Conservation (phyloP, 2,113 vertebrate species). For the Tamias sibiricus region DNA sequence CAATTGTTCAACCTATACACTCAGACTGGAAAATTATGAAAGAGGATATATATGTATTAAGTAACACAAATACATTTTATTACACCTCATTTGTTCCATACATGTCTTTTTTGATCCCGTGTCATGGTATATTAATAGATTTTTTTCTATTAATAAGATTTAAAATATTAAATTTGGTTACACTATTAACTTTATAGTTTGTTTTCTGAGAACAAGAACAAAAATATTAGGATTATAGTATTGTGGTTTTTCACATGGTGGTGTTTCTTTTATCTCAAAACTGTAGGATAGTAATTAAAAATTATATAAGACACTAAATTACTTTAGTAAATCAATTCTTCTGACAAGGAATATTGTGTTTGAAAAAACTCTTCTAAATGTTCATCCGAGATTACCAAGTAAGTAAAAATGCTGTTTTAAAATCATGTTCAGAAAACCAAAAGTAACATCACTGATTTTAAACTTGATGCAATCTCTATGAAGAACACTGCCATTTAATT, state of each 20-base stretch:
- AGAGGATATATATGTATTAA: background rate
- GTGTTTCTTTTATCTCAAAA: background rate
- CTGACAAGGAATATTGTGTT: background rate
- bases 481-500: background rate
- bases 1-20: background rate
- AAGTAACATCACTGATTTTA: background rate
- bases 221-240: background rate
- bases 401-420: background rate
- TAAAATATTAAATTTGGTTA: background rate
- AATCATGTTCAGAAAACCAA: background rate
- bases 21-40: background rate
- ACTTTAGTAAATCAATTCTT: background rate
- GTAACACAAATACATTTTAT: background rate
- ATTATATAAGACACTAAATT: background rate
- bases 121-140: background rate
- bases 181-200: background rate
- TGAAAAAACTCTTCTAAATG: background rate
- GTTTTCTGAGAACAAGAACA: background rate
- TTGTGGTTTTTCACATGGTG: background rate
- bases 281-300: background rate
- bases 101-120: background rate
- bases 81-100: background rate
- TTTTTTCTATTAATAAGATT: background rate
- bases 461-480: background rate
- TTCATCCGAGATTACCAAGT: background rate